Evolutionary conservation across 2,888 invertebrate species (phyloP).

Genomic region (Laspeyria flexula): DNA sequence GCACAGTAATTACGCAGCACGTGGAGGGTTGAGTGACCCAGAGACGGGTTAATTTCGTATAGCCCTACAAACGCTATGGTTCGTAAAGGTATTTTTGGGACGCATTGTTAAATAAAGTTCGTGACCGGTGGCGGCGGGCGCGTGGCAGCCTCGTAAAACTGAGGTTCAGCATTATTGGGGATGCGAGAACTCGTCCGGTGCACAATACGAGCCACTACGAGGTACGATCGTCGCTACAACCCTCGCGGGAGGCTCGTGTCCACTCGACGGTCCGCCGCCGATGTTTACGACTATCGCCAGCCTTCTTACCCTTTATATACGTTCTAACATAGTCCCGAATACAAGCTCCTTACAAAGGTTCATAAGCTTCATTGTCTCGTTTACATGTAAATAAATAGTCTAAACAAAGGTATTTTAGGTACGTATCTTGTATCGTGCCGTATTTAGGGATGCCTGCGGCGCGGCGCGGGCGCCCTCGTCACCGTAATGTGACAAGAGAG

Average conservation of each 20-base stretch:
- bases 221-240: slow-evolving; percentile 3
- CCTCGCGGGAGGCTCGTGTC: slow-evolving; percentile 3
- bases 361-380: background rate
- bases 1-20: slow-evolving; percentile 4
- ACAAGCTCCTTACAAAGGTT: background rate
- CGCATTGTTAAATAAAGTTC: slow-evolving; percentile 1
- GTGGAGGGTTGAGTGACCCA: background rate
- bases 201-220: background rate
- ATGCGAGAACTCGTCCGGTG: background rate
- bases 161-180: background rate
- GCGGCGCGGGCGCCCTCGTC: slow-evolving; percentile 1
- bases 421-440: background rate
- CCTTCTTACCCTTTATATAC: slow-evolving; percentile 5
- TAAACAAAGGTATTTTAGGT: background rate
- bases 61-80: background rate
- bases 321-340: slow-evolving; percentile 1
- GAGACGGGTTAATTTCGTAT: background rate
- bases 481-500: background rate
- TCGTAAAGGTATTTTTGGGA: slow-evolving; percentile 3
- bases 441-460: background rate
- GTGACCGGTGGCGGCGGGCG: background rate
- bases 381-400: background rate
- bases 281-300: slow-evolving; percentile 7
- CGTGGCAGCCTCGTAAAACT: slow-evolving; percentile 7
- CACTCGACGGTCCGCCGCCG: slow-evolving; percentile 1